Conservation (phyloP, 2,797 vertebrate species). For the Catamblyrhynchus diadema region DNA sequence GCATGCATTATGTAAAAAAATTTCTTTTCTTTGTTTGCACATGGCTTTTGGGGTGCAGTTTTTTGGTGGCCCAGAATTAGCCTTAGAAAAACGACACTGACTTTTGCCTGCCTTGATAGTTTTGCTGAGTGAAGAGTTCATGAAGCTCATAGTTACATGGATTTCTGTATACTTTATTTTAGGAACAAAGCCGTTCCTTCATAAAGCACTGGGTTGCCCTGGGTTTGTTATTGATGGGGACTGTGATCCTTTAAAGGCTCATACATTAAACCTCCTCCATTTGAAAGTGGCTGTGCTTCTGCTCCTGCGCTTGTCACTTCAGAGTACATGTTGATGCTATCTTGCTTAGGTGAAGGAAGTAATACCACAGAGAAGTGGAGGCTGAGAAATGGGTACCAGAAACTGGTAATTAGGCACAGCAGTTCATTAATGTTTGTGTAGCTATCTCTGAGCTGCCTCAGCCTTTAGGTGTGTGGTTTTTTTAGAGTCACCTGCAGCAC, state of each 20-base stretch:
- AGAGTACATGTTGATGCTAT: background rate
- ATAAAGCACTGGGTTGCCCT: background rate
- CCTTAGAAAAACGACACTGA: background rate
- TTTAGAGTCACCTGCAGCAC: background rate
- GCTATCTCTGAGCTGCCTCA: background rate
- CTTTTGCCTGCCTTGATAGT: background rate
- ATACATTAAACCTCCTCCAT: background rate
- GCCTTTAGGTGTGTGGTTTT: background rate
- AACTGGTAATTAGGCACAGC: background rate
- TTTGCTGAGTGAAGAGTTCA: background rate
- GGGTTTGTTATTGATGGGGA: background rate
- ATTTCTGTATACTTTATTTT: background rate
- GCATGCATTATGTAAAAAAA: background rate
- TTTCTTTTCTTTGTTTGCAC: background rate
- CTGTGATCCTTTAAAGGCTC: background rate
- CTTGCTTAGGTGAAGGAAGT: background rate
- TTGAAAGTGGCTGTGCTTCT: background rate
- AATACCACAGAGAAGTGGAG: background rate
- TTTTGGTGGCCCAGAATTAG: background rate
- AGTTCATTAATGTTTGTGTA: background rate
- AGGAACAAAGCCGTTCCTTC: background rate
- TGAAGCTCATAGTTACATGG: background rate
- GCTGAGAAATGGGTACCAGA: background rate
- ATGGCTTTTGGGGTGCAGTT: accelerated
- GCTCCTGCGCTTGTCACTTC: background rate